These are phyloP conservation scores for Platypus cylindrus DNA, from an alignment of 2,888 invertebrate genomes.

Conservation along the genomic window DNA sequence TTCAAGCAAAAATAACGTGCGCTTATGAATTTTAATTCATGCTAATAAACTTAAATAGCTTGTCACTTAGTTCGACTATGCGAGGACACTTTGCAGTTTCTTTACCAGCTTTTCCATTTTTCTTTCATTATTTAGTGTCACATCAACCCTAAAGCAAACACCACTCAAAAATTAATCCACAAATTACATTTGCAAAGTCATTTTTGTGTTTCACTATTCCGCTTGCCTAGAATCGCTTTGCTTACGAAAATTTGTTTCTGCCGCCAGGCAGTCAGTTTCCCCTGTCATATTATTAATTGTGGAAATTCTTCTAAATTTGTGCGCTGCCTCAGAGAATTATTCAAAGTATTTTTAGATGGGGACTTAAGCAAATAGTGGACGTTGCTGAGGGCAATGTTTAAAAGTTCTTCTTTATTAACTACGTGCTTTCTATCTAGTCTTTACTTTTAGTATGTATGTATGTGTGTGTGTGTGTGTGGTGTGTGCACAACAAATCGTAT, in stretches of 20 bases:
- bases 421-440: too few species aligned
- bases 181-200: slow-evolving; percentile 47
- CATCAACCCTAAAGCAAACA: slow-evolving; percentile 21
- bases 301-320: slow-evolving; percentile 20
- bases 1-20: too few species aligned
- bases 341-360: slow-evolving; percentile 8
- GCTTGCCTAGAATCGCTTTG: slow-evolving; percentile 22
- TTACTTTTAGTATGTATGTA: too few species aligned
- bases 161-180: slow-evolving; percentile 40
- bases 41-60: slow-evolving; percentile 1
- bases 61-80: slow-evolving; percentile 2
- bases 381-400: slow-evolving; percentile 3
- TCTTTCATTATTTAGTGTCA: slow-evolving; percentile 16
- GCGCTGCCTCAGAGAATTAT: slow-evolving; percentile 9
- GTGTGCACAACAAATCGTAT: too few species aligned
- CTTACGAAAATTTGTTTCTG: slow-evolving; percentile 22
- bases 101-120: too few species aligned
- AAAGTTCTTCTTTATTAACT: slow-evolving; percentile 6
- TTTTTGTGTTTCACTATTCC: slow-evolving; percentile 33
- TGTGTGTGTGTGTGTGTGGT: too few species aligned
- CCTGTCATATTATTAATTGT: slow-evolving; percentile 27
- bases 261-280: slow-evolving; percentile 24
- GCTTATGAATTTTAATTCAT: neutral
- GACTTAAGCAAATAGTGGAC: slow-evolving; percentile 6
- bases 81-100: too few species aligned